Conservation (phyloP, 1,140 invertebrate genomes). For the Calycopis cecrops region DNA sequence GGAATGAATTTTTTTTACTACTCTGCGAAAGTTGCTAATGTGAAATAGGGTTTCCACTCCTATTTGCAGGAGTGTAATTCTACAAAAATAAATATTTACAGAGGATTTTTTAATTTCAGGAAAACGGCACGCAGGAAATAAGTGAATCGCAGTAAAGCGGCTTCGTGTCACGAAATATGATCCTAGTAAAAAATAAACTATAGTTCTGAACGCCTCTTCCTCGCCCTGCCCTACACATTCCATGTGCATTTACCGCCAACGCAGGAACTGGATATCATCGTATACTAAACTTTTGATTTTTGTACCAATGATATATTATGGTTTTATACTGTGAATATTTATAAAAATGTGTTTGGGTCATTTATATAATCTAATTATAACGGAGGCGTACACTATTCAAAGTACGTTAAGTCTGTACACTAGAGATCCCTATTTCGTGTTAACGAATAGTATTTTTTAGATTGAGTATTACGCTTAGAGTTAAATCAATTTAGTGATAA, state of each 20-base stretch:
- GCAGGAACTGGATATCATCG: neutral
- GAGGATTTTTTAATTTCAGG: too few species aligned
- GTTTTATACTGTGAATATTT: conserved; percentile 1
- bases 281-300: conserved; percentile 2
- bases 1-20: too few species aligned
- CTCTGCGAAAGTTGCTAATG: too few species aligned
- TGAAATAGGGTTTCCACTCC: too few species aligned
- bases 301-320: neutral
- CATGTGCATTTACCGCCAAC: conserved; percentile 12
- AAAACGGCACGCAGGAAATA: conserved; percentile 4
- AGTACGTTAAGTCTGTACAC: neutral
- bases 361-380: neutral
- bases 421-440: conserved; percentile 8
- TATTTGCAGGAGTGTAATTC: too few species aligned
- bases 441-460: conserved; percentile 8
- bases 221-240: conserved; percentile 7
- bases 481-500: conserved; percentile 7
- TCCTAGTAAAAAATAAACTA: too few species aligned
- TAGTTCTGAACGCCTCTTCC: neutral
- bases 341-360: conserved; percentile 3
- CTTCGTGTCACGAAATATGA: neutral
- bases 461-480: conserved; percentile 10
- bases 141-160: conserved; percentile 2
- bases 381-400: too few species aligned
- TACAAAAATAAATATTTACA: too few species aligned